Base-by-base conservation (phyloP, 2,113 vertebrate species). In the Gobiocypris rarus region DNA sequence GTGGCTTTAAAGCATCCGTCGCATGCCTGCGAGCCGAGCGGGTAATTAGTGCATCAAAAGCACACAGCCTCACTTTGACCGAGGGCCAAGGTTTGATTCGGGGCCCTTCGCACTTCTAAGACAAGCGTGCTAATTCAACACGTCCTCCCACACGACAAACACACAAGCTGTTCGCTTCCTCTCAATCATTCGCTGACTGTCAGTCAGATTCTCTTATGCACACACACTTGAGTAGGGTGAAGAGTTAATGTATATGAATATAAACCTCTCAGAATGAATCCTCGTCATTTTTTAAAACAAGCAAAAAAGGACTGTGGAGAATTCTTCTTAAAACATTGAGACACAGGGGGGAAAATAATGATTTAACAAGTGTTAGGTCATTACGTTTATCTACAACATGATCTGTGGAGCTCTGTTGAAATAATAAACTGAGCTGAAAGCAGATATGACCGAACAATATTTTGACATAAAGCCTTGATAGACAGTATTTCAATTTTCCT, bases 71-170 rank as follows among this genome's bases (percentile, higher is more conserved):
- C 90, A 74, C 48, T 83, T 89, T 86, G 83, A 90, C 88, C 79
- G 84, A 0, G 31, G 91, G 86, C 90, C 89, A 88, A 4, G 58
- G 76, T 69, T 89, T 87, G 91, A 92, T 84, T 86, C 84, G 76
- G 80, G 78, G 87, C 71, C 65, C 34, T 89, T 89, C 91, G 89
- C 86, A 82, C 31, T 86, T 88, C 89, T 90, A 87, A 92, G 91
- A 93, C 92, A 94, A 89, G 89, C 90, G 17, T 89, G 90, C 75
- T 90, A 93, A 94, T 93, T 92, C 90, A 85, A 86, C 85, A 86
- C 89, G 85, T 84, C 87, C 63, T 86, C 81, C 82, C 79, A 75
- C 52, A 89, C 81, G 67, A 88, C 85, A 86, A 87, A 79, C 76
- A 82, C 38, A 19, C 34, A 48, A 59, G 41, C 59, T 54, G 50